Conservation (phyloP, 2,888 invertebrate genomes). For the Trachelus troglodyta region DNA sequence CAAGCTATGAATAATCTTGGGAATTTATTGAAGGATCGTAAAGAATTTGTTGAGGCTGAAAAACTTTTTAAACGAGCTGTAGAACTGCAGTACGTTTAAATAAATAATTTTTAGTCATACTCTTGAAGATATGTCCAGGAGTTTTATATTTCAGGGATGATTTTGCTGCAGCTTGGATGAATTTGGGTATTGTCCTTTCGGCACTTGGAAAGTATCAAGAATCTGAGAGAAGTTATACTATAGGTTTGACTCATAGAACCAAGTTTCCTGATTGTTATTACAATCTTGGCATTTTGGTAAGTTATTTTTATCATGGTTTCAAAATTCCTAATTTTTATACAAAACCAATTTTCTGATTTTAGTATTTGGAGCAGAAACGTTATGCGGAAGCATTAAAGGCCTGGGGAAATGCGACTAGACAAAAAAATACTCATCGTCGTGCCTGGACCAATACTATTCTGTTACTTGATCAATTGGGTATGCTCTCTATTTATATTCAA, state of each 20-base stretch:
- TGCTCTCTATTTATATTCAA: constrained; percentile 26
- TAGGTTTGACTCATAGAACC: constrained; percentile 79
- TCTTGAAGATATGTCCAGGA: background rate
- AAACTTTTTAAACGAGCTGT: constrained; percentile 79
- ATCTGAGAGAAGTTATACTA: constrained; percentile 83
- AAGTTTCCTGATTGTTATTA: constrained; percentile 94
- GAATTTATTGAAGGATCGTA: constrained; percentile 82
- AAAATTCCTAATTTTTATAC: constrained; percentile 3
- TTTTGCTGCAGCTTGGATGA: constrained; percentile 99
- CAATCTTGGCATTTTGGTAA: constrained; percentile 93
- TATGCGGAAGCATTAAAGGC: constrained; percentile 80
- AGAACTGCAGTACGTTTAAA: constrained; percentile 72
- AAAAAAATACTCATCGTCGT: constrained; percentile 81
- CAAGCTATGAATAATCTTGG: constrained; percentile 95
- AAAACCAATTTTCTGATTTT: constrained; percentile 32
- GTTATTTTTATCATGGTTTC: constrained; percentile 28
- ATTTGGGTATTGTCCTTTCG: constrained; percentile 92
- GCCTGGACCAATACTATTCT: constrained; percentile 95
- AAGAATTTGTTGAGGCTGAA: constrained; percentile 78
- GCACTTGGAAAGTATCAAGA: constrained; percentile 76
- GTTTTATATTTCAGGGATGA: constrained; percentile 72
- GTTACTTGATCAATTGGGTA: constrained; percentile 81
- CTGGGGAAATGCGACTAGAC: constrained; percentile 85
- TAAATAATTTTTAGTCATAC: background rate
- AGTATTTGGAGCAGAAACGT: constrained; percentile 84